phyloP scores from a whole-genome alignment of 2,888 invertebrate genomes.

The Dinocampus coccinellae region DNA sequence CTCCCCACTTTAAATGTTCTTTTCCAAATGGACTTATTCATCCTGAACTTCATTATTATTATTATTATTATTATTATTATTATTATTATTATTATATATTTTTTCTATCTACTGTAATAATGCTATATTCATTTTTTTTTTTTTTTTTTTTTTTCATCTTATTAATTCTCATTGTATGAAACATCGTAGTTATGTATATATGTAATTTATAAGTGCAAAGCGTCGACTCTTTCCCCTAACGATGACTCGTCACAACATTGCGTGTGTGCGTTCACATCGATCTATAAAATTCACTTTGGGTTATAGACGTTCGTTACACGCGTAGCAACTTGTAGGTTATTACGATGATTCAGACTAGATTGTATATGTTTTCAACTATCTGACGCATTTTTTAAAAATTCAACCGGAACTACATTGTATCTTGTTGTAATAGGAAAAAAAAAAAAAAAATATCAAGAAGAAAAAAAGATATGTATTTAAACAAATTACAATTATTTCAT shows the following conservation, averaged over 20 bases:
- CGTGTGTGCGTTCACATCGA: conserved; percentile 9
- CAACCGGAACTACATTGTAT: conserved; percentile 2
- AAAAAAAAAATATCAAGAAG: background rate
- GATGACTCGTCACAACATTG: conserved; percentile 6
- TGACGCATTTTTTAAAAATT: conserved; percentile 14
- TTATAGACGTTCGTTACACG: background rate
- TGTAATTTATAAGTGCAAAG: background rate
- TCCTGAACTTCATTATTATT: background rate
- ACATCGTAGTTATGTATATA: background rate
- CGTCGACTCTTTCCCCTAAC: background rate
- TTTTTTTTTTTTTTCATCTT: background rate
- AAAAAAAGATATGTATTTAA: background rate
- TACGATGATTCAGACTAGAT: conserved; percentile 10
- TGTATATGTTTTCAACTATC: background rate
- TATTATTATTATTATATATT: background rate
- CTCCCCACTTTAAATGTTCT: background rate
- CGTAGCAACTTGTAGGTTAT: background rate
- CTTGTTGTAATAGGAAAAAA: background rate
- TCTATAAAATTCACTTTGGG: conserved; percentile 2
- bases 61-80: too few species aligned
- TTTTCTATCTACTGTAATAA: background rate
- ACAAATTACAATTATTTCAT: background rate
- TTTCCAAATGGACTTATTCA: background rate
- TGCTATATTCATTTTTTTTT: too few species aligned
- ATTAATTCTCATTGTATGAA: background rate